Evolutionary conservation across 92 coral and sea anemone genomes (phyloP).

Genomic region (Heliopora coerulea): DNA sequence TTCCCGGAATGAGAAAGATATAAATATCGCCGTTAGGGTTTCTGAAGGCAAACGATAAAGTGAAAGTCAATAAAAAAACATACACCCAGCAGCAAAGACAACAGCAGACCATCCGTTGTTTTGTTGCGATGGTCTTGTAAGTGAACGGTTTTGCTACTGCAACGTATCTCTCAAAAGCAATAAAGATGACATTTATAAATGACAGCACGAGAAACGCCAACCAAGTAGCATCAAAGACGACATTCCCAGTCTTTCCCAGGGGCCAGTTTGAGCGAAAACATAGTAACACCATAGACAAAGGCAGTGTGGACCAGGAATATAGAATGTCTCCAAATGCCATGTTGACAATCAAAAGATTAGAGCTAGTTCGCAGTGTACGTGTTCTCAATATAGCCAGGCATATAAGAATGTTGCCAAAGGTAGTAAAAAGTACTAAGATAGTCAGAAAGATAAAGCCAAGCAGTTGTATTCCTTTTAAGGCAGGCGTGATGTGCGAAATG

Average conservation of each 20-base stretch:
- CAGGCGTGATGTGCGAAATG: not conserved
- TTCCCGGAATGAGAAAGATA: slow-evolving; percentile 10
- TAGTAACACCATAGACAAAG: slow-evolving; percentile 23
- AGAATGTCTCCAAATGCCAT: slow-evolving; percentile 31
- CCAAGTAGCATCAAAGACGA: slow-evolving; percentile 28
- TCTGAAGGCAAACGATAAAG: not conserved
- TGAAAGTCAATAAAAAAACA: not conserved
- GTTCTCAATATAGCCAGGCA: slow-evolving; percentile 15
- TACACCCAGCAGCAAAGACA: slow-evolving; percentile 11
- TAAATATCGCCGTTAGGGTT: not conserved
- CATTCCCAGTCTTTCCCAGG: slow-evolving; percentile 18
- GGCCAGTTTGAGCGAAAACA: slow-evolving; percentile 26
- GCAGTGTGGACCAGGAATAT: slow-evolving; percentile 22
- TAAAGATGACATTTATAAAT: slow-evolving; percentile 5
- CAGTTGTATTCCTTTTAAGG: not conserved
- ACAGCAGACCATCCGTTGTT: not conserved
- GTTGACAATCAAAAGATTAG: slow-evolving; percentile 19
- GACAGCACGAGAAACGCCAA: slow-evolving; percentile 22
- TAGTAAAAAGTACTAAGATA: not conserved
- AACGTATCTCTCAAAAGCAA: slow-evolving; percentile 13
- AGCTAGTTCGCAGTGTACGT: slow-evolving; percentile 7
- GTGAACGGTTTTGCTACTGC: slow-evolving; percentile 25
- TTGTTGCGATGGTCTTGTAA: not conserved
- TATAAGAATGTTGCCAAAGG: slow-evolving; percentile 20
- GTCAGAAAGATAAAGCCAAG: slow-evolving; percentile 20